Percentiles rank a stretch among this genome's conserved stretches.
Evolutionary conservation across 1,140 invertebrate species (phyloP).

Genomic region (Lineus longissimus): DNA sequence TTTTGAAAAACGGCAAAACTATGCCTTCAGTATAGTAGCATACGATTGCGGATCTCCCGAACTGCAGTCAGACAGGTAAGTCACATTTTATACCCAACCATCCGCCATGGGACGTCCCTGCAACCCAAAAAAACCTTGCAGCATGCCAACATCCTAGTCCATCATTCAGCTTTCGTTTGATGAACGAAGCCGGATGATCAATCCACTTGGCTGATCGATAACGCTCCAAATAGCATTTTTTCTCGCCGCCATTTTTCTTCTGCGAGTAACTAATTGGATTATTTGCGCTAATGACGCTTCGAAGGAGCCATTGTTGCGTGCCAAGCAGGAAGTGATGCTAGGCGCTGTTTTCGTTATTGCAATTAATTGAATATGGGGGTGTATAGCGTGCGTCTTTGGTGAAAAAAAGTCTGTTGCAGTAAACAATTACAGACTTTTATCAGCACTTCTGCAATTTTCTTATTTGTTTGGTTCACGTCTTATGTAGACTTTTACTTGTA

Average conservation of each 20-base stretch:
- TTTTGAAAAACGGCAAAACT: conserved; percentile 88
- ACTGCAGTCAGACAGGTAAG: conserved; percentile 52
- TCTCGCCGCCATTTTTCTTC: conserved; percentile 83
- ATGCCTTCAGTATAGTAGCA: conserved; percentile 92
- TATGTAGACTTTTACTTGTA: no score
- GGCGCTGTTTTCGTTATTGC: no score
- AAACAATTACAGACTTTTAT: no score
- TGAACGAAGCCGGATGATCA: not conserved
- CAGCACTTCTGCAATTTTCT: no score
- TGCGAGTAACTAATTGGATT: conserved; percentile 93
- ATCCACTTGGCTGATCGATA: conserved; percentile 8
- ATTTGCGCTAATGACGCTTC: conserved; percentile 65
- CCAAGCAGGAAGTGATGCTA: no score
- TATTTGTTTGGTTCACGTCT: no score
- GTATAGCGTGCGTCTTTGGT: no score
- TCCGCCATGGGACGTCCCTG: no score
- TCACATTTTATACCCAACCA: not conserved
- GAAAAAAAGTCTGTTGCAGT: no score
- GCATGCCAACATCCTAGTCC: not conserved
- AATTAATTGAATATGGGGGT: no score
- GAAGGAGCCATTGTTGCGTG: no score
- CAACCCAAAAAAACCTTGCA: no score
- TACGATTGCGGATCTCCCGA: conserved; percentile 80
- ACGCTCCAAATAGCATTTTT: conserved; percentile 12
- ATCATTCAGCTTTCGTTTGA: conserved; percentile 6